A percentile compares a stretch with the other conserved stretches of the same genome.
These are phyloP conservation scores for Antennarius striatus DNA, from an alignment of 2,113 vertebrate species.

Conservation along the genomic window DNA sequence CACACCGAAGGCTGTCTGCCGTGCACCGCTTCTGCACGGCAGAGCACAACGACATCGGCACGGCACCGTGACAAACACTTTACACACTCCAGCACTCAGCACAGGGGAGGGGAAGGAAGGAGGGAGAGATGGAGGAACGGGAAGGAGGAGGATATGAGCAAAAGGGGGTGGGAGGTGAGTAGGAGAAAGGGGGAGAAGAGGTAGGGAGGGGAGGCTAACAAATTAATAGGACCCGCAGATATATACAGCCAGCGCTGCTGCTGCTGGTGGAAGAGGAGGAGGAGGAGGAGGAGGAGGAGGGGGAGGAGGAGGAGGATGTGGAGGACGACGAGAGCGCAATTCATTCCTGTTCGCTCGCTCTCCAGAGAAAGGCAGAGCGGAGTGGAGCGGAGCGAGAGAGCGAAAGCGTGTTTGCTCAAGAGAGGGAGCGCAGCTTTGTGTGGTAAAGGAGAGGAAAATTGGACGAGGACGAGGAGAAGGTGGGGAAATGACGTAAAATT, in stretches of 20 bases:
- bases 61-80: slow-evolving; percentile 78
- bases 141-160: slow-evolving; percentile 66
- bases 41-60: slow-evolving; percentile 72
- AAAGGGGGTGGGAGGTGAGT: slow-evolving; percentile 38
- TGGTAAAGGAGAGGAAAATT: slow-evolving; percentile 26
- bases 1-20: slow-evolving; percentile 59
- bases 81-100: slow-evolving; percentile 76
- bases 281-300: slow-evolving; percentile 23
- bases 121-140: slow-evolving; percentile 40
- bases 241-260: slow-evolving; percentile 69
- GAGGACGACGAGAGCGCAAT: slow-evolving; percentile 69
- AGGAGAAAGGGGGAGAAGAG: slow-evolving; percentile 17
- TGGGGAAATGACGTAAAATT: slow-evolving; percentile 36
- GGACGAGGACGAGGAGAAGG: neutral
- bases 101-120: slow-evolving; percentile 48
- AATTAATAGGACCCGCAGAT: slow-evolving; percentile 76
- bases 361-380: slow-evolving; percentile 68
- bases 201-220: slow-evolving; percentile 60
- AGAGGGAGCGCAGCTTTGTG: slow-evolving; percentile 35
- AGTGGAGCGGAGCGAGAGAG: slow-evolving; percentile 49
- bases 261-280: slow-evolving; percentile 22
- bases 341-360: slow-evolving; percentile 72
- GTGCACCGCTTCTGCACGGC: slow-evolving; percentile 58
- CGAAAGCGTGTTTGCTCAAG: slow-evolving; percentile 49
- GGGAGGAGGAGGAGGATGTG: slow-evolving; percentile 10